Base-by-base conservation (phyloP, 2,888 invertebrate genomes). In the Nomada fucata region DNA sequence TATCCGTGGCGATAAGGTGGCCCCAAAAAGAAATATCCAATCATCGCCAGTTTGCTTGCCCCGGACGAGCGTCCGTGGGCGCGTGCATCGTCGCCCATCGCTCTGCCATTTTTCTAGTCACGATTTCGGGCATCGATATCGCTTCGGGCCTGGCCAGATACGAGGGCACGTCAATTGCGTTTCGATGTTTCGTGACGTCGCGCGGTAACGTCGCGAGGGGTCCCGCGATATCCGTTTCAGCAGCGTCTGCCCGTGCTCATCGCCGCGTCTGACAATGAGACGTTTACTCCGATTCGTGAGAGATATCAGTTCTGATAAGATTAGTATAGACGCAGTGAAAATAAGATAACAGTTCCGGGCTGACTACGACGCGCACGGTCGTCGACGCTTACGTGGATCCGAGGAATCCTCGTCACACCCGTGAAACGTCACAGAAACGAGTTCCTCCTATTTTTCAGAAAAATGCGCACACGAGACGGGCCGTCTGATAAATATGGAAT, bases 301-400 rank as follows among this genome's bases (percentile, higher is more conserved):
- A 85, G 87, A 85, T 86, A 86, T 61, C 61, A 26, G 11, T 13
- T 2, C 23, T 71, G 90, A 90, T 90, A 87, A 84, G 83, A 83
- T 88, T 88, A 87, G 82, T 85, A 84, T 82, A 85, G 76, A 65
- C 83, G 72, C 84, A 81, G 44, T 87, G 86, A 88, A 86, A 90
- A 90, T 89, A 91, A 91, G 91, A 91, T 90, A 90, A 89, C 69
- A 71, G 63, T 65, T 29, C 53, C 29, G 52, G 52, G n/a, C 53
- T 11, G 42, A 23, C 44, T 52, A 65, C 72, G 42, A 44, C 74
- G 50, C 64, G 75, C 78, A 68, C 57, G 83, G 23, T 50, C 73
- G 69, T 61, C 74, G 73, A 57, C 70, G 82, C 70, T 82, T 84
- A 79, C 84, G 85, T 76, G 75, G 73, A 69, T 79, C 70, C 71